A percentile compares a stretch with the other conserved stretches of the same genome.
Conservation (phyloP, 1,140 invertebrate species). For the Muscidifurax raptorellus region DNA sequence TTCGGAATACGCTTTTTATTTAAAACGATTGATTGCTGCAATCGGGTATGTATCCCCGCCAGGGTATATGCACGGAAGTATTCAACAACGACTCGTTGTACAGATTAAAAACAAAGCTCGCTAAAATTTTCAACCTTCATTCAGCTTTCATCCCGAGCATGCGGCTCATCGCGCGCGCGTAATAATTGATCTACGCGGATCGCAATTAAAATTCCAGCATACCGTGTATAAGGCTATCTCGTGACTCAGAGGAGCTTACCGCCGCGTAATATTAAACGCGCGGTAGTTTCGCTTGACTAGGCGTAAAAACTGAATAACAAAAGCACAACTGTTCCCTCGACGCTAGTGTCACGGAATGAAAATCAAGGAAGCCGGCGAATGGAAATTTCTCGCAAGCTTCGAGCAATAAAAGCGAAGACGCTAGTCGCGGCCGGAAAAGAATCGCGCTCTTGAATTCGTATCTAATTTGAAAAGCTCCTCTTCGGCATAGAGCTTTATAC, state of each 20-base stretch:
- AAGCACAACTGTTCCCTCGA: not conserved
- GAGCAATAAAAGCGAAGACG: no score
- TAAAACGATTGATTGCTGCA: no score
- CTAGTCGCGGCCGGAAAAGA: not conserved
- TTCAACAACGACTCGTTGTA: not conserved
- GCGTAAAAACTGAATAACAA: not conserved
- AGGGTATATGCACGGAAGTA: no score
- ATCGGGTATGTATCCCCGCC: not conserved
- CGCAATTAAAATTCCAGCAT: no score
- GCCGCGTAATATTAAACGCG: not conserved
- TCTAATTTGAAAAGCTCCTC: not conserved
- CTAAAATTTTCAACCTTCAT: not conserved
- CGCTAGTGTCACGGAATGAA: not conserved
- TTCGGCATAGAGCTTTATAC: no score
- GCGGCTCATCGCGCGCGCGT: not conserved
- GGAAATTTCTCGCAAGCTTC: not conserved
- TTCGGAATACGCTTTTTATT: no score
- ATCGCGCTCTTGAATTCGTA: not conserved
- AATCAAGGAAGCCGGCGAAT: not conserved
- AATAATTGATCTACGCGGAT: not conserved
- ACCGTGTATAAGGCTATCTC: not conserved
- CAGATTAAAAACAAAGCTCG: not conserved
- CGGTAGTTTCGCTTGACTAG: not conserved
- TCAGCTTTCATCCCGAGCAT: not conserved
- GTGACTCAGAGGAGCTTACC: not conserved